Evolutionary conservation across 2,797 vertebrate species (phyloP).

Genomic region (Remorina albescens): DNA sequence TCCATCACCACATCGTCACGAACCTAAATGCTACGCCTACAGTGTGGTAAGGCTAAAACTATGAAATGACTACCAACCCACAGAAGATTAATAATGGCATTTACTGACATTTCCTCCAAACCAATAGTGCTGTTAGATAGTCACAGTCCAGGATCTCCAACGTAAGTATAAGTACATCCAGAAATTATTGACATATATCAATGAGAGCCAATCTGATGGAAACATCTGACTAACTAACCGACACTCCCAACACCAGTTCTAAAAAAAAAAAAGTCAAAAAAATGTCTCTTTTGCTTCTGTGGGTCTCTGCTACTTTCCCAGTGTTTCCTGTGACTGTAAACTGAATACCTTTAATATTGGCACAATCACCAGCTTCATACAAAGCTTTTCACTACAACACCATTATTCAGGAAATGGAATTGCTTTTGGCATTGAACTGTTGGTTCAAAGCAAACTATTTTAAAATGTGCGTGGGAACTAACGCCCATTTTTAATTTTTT

Average conservation of each 20-base stretch:
- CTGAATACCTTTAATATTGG: not conserved
- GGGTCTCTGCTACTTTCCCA: not conserved
- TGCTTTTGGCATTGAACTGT: not conserved
- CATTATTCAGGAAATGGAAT: not conserved
- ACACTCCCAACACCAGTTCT: not conserved
- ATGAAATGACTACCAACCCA: not conserved
- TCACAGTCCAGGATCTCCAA: not conserved
- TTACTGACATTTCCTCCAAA: not conserved
- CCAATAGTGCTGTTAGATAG: not conserved
- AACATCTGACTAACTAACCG: not conserved
- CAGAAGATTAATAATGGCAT: constrained; percentile 9
- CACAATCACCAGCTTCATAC: not conserved
- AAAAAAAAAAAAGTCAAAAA: not conserved
- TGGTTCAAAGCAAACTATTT: not conserved
- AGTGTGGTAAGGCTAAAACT: not conserved
- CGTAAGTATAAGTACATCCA: not conserved
- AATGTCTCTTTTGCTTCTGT: not conserved
- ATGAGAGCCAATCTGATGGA: not conserved
- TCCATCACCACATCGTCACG: constrained; percentile 34
- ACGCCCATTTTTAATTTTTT: not conserved
- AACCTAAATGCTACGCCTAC: not conserved
- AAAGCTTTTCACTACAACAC: not conserved
- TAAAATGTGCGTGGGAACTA: not conserved
- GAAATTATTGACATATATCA: not conserved
- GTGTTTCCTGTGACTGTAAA: not conserved